Conservation (phyloP, 1,140 invertebrate species). For the Drosophila pandora region DNA sequence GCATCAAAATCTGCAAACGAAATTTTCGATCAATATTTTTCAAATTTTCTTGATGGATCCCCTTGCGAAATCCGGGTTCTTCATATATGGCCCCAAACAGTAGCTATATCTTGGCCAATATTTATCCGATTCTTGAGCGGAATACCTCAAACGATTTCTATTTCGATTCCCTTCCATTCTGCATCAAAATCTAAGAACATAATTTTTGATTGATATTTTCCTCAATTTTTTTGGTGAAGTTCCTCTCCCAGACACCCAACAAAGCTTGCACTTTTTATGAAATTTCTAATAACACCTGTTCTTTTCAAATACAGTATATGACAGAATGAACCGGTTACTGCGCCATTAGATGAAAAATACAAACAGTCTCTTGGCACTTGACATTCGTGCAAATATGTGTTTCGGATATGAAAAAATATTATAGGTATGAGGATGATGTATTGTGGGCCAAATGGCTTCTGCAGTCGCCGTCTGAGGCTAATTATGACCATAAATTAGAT, state of each 20-base stretch:
- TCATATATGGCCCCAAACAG: no score
- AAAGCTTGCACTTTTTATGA: no score
- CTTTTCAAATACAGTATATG: constrained; percentile 9
- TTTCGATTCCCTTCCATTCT: no score
- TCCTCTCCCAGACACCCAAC: no score
- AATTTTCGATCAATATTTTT: no score
- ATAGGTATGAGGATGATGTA: constrained; percentile 49
- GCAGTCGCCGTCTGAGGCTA: constrained; percentile 48
- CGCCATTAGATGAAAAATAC: constrained; percentile 29
- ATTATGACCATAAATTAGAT: constrained; percentile 76
- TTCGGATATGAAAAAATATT: constrained; percentile 13
- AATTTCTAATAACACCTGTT: constrained; percentile 1
- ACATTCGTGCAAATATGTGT: constrained; percentile 3
- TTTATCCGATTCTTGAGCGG: no score
- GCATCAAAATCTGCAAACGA: no score
- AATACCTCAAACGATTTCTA: no score
- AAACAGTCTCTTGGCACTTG: constrained; percentile 19
- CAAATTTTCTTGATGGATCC: no score
- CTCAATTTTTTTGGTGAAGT: background rate
- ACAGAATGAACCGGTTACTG: constrained; percentile 30
- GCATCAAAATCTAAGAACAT: no score
- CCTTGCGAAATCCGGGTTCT: no score
- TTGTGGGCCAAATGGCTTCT: constrained; percentile 46
- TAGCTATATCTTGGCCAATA: background rate
- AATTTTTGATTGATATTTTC: no score